Evolutionary conservation across 1,140 invertebrate species (phyloP).

Genomic region (Conopomorpha cramerella): DNA sequence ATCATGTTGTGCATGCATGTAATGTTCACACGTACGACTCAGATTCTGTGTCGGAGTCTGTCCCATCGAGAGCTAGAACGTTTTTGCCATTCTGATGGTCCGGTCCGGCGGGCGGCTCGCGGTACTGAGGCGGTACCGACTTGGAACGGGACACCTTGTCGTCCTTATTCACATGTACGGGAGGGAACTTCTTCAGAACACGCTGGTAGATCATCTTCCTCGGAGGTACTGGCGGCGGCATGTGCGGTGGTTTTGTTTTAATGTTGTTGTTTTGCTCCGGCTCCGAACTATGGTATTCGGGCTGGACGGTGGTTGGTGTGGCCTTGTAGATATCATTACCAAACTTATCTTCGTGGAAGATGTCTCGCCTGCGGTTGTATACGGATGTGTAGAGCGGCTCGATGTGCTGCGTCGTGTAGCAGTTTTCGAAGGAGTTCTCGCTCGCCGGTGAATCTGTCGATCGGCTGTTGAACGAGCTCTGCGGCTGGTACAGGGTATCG

Average conservation of each 20-base stretch:
- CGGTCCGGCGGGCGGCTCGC: constrained; percentile 29
- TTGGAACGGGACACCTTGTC: constrained; percentile 45
- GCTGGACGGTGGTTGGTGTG: constrained; percentile 47
- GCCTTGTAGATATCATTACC: constrained; percentile 51
- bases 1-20: no score
- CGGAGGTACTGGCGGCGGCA: constrained; percentile 51
- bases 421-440: constrained; percentile 40
- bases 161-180: constrained; percentile 48
- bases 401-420: constrained; percentile 44
- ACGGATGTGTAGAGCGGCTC: constrained; percentile 47
- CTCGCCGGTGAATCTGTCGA: constrained; percentile 49
- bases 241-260: constrained; percentile 34
- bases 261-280: constrained; percentile 35
- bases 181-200: constrained; percentile 52
- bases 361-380: constrained; percentile 44
- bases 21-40: constrained; percentile 54
- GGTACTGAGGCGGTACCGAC: constrained; percentile 40
- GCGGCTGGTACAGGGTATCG: constrained; percentile 53
- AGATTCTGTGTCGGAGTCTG: constrained; percentile 54
- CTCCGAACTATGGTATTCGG: constrained; percentile 26
- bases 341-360: constrained; percentile 52
- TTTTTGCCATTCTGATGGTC: constrained; percentile 37
- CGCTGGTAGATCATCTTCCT: constrained; percentile 52
- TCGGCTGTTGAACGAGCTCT: constrained; percentile 39
- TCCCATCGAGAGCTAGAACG: constrained; percentile 42